A percentile compares a stretch with the other conserved stretches of the same genome.
Conservation (phyloP, 1,140 invertebrate genomes). For the Aphelenchoides besseyi region DNA sequence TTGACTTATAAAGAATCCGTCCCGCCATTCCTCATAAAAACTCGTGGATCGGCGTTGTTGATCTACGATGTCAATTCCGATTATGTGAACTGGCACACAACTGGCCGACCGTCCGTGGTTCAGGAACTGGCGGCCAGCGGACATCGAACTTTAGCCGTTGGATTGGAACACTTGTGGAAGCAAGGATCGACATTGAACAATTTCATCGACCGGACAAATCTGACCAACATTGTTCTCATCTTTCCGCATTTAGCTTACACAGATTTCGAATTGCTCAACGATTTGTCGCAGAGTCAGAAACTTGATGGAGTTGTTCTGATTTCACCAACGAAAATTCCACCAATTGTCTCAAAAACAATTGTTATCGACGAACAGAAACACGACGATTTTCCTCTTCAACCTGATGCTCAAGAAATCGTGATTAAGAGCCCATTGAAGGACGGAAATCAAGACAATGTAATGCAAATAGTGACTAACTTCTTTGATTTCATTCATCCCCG, state of each 20-base stretch:
- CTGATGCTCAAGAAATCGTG: conserved; percentile 9
- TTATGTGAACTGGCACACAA: not conserved
- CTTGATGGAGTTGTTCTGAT: conserved; percentile 1
- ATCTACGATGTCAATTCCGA: conserved; percentile 7
- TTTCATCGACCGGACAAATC: not conserved
- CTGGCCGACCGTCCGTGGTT: conserved; percentile 1
- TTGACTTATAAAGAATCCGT: not conserved
- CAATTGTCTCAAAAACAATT: conserved; percentile 7
- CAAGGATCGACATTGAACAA: not conserved
- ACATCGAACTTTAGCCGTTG: conserved; percentile 8
- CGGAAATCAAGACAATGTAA: conserved; percentile 9
- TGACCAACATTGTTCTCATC: conserved; percentile 10
- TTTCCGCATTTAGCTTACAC: not conserved
- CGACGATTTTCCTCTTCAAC: not conserved
- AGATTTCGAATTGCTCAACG: conserved; percentile 3
- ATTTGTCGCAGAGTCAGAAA: not conserved
- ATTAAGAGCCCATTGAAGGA: not conserved
- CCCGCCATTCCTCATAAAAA: conserved; percentile 16
- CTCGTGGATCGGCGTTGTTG: conserved; percentile 3
- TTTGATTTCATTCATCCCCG: conserved; percentile 22
- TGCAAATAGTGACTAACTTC: conserved; percentile 16
- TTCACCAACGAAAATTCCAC: conserved; percentile 13
- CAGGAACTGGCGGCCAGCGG: conserved; percentile 13
- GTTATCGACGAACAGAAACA: conserved; percentile 15
- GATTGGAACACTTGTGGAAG: conserved; percentile 5